phyloP scores from a whole-genome alignment of 1,140 invertebrate species.

The Temnothorax longispinosus region DNA sequence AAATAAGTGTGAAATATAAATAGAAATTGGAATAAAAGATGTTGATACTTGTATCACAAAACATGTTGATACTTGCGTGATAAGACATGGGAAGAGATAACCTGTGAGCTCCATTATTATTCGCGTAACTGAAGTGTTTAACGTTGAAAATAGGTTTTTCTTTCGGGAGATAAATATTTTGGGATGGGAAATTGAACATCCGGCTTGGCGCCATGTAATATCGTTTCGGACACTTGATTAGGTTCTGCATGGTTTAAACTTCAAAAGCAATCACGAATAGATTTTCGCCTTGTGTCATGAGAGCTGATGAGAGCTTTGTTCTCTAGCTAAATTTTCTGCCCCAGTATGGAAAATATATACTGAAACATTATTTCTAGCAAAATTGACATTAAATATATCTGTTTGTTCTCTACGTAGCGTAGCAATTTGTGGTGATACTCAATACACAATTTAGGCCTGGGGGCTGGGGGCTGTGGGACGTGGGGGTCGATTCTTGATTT shows the following conservation, averaged over 20 bases:
- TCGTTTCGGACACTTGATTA: conserved; percentile 66
- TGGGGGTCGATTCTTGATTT: too few species aligned
- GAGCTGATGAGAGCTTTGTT: too few species aligned
- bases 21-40: neutral
- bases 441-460: too few species aligned
- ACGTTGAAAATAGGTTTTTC: neutral
- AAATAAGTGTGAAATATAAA: neutral
- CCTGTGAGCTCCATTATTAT: conserved; percentile 39
- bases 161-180: conserved; percentile 7
- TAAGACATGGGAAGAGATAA: conserved; percentile 62
- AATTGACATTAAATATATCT: too few species aligned
- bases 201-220: conserved; percentile 26
- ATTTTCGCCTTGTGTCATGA: too few species aligned
- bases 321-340: too few species aligned
- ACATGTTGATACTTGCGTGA: conserved; percentile 61
- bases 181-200: conserved; percentile 21
- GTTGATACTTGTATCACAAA: neutral
- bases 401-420: too few species aligned
- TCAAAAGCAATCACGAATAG: neutral
- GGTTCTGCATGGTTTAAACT: conserved; percentile 77
- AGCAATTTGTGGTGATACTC: too few species aligned
- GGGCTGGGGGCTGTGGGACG: too few species aligned
- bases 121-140: neutral
- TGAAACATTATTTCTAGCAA: too few species aligned
- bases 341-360: too few species aligned